phyloP scores from a whole-genome alignment of 2,797 vertebrate genomes.

The Sternotherus odoratus region DNA sequence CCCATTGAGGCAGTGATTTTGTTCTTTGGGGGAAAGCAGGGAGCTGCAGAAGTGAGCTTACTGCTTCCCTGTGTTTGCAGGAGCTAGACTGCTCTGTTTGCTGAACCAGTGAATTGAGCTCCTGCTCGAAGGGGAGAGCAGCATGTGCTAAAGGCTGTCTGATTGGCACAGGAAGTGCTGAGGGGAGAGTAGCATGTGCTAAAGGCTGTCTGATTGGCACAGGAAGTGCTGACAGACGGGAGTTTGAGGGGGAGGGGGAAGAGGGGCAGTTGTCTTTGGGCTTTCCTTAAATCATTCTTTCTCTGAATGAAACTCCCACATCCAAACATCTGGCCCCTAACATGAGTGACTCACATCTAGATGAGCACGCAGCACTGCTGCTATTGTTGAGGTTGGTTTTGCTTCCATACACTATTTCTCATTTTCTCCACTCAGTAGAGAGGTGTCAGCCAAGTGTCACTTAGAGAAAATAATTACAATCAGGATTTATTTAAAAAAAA shows the following conservation, averaged over 20 bases:
- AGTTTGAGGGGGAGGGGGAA: not conserved
- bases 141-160: not conserved
- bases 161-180: not conserved
- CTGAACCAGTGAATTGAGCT: not conserved
- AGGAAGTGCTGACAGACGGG: not conserved
- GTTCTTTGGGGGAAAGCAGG: not conserved
- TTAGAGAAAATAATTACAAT: not conserved
- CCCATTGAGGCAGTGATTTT: too few species aligned
- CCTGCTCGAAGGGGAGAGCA: not conserved
- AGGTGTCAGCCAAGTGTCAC: not conserved
- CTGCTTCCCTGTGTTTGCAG: not conserved
- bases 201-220: not conserved
- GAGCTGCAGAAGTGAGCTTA: not conserved
- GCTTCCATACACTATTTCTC: not conserved
- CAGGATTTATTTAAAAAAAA: not conserved
- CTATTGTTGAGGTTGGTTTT: not conserved
- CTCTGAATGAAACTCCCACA: not conserved
- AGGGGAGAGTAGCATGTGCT: not conserved
- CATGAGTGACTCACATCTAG: not conserved
- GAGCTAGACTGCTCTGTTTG: accelerated
- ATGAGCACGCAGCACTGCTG: not conserved
- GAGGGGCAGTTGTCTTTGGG: accelerated
- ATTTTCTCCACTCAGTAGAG: not conserved
- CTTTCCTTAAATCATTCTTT: not conserved
- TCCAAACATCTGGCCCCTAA: not conserved